Evolutionary conservation across 2,113 vertebrate species (phyloP).

Genomic region (Hypocryptadius cinnamomeus): DNA sequence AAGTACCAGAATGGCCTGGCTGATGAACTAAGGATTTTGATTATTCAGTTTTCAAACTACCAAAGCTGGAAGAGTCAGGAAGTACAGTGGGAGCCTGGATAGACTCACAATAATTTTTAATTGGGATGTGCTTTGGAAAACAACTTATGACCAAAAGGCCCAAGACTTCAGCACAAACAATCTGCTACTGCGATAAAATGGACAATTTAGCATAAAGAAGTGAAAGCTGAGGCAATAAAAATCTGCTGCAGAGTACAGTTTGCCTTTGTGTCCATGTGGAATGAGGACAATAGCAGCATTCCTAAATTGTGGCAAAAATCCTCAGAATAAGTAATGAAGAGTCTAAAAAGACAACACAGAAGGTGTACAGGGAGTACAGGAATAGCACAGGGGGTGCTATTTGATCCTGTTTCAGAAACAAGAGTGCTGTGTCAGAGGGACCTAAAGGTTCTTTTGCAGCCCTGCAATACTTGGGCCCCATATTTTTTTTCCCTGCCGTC

Average conservation of each 20-base stretch:
- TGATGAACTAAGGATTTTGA: neutral
- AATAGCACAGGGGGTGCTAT: neutral
- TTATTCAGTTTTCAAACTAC: neutral
- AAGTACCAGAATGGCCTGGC: neutral
- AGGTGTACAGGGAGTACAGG: neutral
- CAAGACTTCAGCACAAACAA: neutral
- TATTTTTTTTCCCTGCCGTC: neutral
- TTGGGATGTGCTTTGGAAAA: neutral
- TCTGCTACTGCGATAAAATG: neutral
- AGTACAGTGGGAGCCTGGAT: neutral
- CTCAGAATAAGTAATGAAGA: neutral
- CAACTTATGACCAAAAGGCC: neutral
- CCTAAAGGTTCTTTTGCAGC: neutral
- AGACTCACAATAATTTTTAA: neutral
- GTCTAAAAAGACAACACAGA: neutral
- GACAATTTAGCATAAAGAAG: neutral
- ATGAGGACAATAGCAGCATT: neutral
- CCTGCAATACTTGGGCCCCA: neutral
- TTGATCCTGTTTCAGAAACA: neutral
- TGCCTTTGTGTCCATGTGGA: neutral
- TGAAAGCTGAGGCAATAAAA: neutral
- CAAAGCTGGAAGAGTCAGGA: neutral
- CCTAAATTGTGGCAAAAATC: neutral
- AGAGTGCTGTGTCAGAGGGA: neutral
- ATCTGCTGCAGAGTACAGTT: neutral